phyloP scores from a whole-genome alignment of 2,113 vertebrate species.

The Callionymus lyra region DNA sequence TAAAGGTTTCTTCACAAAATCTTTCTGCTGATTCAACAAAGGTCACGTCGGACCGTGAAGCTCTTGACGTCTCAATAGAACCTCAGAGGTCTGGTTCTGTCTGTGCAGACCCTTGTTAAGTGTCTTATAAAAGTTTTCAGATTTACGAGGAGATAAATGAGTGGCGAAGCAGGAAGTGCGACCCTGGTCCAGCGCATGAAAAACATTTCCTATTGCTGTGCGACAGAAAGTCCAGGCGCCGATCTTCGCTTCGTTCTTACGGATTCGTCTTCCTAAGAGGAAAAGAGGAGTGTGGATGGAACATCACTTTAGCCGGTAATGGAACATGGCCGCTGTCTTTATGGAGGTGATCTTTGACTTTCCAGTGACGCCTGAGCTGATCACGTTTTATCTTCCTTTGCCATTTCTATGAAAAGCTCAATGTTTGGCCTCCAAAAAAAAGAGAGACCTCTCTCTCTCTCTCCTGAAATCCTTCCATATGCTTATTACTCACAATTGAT shows the following conservation, averaged over 20 bases:
- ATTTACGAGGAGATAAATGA: conserved; percentile 38
- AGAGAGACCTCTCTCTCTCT: no score
- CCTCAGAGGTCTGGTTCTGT: conserved; percentile 9
- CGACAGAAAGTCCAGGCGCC: no score
- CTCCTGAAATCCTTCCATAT: no score
- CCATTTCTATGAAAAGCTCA: not conserved
- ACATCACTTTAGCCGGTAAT: conserved; percentile 1
- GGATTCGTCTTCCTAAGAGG: no score
- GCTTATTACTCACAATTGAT: no score
- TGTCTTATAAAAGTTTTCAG: conserved; percentile 32
- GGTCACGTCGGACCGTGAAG: no score
- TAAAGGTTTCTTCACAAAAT: no score
- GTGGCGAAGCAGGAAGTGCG: conserved; percentile 12
- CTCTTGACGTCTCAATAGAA: conserved; percentile 28
- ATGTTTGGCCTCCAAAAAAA: no score
- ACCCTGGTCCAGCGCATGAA: conserved; percentile 8
- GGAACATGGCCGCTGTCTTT: not conserved
- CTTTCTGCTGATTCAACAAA: no score
- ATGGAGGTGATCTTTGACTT: conserved; percentile 26
- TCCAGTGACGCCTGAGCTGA: not conserved
- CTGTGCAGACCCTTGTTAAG: conserved; percentile 20
- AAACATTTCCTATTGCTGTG: not conserved
- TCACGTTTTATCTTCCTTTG: not conserved
- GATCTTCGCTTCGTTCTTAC: no score
- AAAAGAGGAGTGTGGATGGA: no score